phyloP scores from a whole-genome alignment of 1,140 invertebrate genomes.

The Hyles vespertilio region DNA sequence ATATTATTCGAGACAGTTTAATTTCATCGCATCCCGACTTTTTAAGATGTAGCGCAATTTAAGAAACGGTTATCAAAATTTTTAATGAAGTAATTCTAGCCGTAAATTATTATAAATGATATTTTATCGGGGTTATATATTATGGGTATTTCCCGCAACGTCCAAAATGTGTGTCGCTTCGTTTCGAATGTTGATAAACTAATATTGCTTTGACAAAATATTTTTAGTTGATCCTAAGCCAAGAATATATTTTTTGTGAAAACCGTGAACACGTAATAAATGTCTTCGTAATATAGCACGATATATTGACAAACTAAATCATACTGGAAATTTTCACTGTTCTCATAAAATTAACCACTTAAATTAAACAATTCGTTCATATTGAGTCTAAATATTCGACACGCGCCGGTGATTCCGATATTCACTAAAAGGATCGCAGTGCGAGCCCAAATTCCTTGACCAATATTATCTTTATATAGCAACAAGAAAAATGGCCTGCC shows the following conservation, averaged over 20 bases:
- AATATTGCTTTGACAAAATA: conserved; percentile 23
- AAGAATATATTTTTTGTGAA: conserved; percentile 32
- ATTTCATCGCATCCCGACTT: too few relatives aligned
- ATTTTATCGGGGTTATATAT: neutral
- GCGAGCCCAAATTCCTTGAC: conserved; percentile 36
- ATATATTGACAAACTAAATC: conserved; percentile 8
- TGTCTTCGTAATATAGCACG: conserved; percentile 29
- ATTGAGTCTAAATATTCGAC: too few relatives aligned
- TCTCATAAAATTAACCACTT: too few relatives aligned
- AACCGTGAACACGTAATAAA: conserved; percentile 33
- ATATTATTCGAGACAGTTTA: too few relatives aligned
- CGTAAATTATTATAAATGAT: too few relatives aligned
- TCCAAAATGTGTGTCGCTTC: neutral
- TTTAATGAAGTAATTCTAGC: too few relatives aligned
- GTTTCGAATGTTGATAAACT: conserved; percentile 12
- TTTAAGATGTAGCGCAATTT: too few relatives aligned
- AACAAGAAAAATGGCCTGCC: conserved; percentile 60
- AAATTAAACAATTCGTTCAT: too few relatives aligned
- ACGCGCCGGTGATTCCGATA: neutral
- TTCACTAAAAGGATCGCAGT: neutral
- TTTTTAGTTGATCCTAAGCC: conserved; percentile 27
- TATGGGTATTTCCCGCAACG: neutral
- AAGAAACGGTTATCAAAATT: too few relatives aligned
- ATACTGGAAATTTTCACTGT: too few relatives aligned
- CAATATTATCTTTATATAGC: conserved; percentile 65